Evolutionary conservation across 2,888 invertebrate genomes (phyloP).

Genomic region (Leptinotarsa peninsularis): DNA sequence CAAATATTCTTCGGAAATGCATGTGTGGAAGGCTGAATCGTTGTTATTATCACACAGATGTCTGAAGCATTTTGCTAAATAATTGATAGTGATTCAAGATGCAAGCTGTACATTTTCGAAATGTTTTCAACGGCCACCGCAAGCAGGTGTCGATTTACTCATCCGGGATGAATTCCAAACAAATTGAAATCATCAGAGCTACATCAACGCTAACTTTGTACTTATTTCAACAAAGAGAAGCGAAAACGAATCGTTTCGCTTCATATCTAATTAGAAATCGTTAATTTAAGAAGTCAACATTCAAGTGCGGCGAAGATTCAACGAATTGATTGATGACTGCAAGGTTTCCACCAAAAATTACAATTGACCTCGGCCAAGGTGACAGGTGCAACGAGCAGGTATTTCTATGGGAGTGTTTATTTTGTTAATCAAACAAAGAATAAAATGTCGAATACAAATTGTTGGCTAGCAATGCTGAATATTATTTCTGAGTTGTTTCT

Average conservation of each 20-base stretch:
- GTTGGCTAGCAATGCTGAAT: not conserved
- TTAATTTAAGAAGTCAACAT: not conserved
- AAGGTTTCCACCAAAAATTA: not conserved
- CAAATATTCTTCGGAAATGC: constrained; percentile 1
- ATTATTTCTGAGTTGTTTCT: not conserved
- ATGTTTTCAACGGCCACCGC: constrained; percentile 4
- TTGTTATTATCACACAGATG: constrained; percentile 7
- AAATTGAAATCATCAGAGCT: constrained; percentile 1
- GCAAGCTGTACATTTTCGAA: not conserved
- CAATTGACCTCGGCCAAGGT: not conserved
- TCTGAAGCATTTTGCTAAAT: constrained; percentile 2
- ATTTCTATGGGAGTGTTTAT: not conserved
- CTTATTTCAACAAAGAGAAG: not conserved
- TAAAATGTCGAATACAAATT: constrained; percentile 4
- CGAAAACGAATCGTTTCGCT: not conserved
- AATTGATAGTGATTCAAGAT: constrained; percentile 15
- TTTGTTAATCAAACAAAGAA: constrained; percentile 7
- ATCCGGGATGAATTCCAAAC: constrained; percentile 14
- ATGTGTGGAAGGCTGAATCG: not conserved
- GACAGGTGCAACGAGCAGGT: constrained; percentile 4
- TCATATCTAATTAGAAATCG: no score
- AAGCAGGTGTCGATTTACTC: constrained; percentile 15
- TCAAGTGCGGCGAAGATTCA: not conserved
- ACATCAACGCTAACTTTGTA: not conserved
- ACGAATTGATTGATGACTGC: constrained; percentile 6